Evolutionary conservation across 2,888 invertebrate genomes (phyloP).

Genomic region (Calliopum simillimum): DNA sequence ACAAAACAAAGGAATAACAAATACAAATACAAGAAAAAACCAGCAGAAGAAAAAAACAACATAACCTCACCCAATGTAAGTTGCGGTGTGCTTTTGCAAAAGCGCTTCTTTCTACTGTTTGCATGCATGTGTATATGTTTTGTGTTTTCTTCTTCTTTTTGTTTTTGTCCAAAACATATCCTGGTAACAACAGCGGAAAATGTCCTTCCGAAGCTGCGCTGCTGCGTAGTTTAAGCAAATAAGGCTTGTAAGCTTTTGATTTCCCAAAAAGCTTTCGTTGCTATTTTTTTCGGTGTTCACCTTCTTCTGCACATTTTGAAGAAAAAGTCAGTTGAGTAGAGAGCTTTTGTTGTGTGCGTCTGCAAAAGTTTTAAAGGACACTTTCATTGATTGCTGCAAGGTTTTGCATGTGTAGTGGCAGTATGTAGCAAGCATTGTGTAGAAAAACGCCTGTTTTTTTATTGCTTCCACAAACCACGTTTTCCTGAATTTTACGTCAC

Average conservation of each 20-base stretch:
- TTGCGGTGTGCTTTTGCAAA: conserved; percentile 2
- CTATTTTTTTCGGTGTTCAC: too few species aligned
- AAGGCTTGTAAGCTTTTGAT: too few species aligned
- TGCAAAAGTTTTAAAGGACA: conserved; percentile 1
- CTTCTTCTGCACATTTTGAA: too few species aligned
- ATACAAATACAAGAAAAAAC: neutral
- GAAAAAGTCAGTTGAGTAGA: too few species aligned
- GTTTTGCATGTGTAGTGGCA: too few species aligned
- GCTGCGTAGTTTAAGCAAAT: neutral
- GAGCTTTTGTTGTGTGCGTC: neutral
- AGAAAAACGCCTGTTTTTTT: too few species aligned
- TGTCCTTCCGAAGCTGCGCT: neutral
- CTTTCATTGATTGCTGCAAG: conserved; percentile 15
- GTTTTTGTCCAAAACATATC: neutral
- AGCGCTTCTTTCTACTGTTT: neutral
- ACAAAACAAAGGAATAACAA: too few species aligned
- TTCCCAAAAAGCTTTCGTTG: too few species aligned
- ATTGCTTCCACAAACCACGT: neutral
- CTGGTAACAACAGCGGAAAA: conserved; percentile 1
- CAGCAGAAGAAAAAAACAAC: neutral
- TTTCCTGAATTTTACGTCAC: conserved; percentile 17
- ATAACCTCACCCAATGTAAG: neutral
- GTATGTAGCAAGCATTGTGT: too few species aligned
- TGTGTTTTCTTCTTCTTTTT: too few species aligned
- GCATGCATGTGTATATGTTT: neutral